Evolutionary conservation across 1,140 invertebrate species (phyloP).

Genomic region (Steinernema feltiae): DNA sequence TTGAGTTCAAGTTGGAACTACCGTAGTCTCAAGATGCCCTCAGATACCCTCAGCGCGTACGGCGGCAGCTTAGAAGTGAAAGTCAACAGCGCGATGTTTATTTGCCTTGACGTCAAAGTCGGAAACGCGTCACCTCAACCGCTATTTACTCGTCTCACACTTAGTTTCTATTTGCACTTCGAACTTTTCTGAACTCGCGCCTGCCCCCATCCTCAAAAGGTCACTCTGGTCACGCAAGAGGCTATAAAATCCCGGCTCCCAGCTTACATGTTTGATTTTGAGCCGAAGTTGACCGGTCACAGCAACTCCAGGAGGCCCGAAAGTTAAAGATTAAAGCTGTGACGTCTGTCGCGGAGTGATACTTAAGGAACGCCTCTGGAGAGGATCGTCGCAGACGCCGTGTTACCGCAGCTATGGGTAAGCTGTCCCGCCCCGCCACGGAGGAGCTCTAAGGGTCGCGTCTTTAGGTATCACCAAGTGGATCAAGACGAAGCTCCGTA

Average conservation of each 20-base stretch:
- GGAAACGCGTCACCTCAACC: neutral
- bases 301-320: neutral
- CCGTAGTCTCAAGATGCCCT: no score
- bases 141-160: neutral
- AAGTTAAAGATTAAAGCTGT: neutral
- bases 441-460: neutral
- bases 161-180: neutral
- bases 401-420: neutral
- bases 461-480: neutral
- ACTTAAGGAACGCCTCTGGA: neutral
- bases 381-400: neutral
- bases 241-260: neutral
- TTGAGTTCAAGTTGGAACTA: no score
- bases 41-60: neutral
- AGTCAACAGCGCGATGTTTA: neutral
- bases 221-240: neutral
- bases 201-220: no score
- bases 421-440: neutral
- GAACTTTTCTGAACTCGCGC: no score
- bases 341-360: neutral
- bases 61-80: neutral
- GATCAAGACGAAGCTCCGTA: neutral
- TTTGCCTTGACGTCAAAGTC: neutral
- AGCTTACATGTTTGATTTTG: neutral
- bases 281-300: neutral